These are phyloP conservation scores for Stylophora pistillata DNA, from an alignment of 64 coral and sea anemone genomes.

Conservation along the genomic window DNA sequence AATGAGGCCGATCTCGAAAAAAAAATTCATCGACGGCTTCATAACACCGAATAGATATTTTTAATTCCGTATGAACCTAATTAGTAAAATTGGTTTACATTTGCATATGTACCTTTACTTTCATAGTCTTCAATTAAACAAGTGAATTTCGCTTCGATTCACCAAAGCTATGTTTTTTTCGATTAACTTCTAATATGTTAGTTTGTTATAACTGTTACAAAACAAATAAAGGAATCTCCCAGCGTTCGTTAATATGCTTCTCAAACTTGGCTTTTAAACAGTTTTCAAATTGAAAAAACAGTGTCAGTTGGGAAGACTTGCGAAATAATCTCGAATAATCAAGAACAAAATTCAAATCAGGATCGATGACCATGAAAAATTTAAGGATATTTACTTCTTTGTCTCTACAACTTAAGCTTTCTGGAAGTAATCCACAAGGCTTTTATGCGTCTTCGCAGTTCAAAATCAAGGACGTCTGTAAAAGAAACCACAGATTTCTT, in stretches of 20 bases:
- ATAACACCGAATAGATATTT: background rate
- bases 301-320: too few relatives aligned
- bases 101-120: constrained; percentile 1
- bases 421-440: background rate
- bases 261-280: too few relatives aligned
- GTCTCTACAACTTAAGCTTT: background rate
- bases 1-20: background rate
- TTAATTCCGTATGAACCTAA: background rate
- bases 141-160: background rate
- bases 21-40: background rate
- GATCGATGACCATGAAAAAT: background rate
- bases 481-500: background rate
- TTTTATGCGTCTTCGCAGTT: background rate
- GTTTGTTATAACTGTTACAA: too few relatives aligned
- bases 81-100: background rate
- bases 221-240: too few relatives aligned
- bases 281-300: too few relatives aligned
- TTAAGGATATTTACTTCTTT: background rate
- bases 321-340: background rate
- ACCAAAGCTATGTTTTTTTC: too few relatives aligned
- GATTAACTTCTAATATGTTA: too few relatives aligned
- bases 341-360: background rate
- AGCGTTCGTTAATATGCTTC: too few relatives aligned
- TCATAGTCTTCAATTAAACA: background rate
- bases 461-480: background rate